These are phyloP conservation scores for Guaruba guarouba DNA, from an alignment of 2,113 vertebrate genomes.

Conservation along the genomic window DNA sequence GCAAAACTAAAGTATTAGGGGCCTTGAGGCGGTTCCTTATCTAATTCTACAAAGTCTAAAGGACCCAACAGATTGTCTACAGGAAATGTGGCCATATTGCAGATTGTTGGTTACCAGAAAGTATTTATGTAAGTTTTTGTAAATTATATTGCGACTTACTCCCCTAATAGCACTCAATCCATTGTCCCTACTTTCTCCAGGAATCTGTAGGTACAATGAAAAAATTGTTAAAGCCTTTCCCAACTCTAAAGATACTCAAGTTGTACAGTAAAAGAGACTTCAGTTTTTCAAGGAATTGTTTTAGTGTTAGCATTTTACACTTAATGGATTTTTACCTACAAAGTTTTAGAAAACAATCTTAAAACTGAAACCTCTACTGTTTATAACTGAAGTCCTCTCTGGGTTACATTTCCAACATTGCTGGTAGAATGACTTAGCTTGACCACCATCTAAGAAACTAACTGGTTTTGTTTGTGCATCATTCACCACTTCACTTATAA, in stretches of 20 bases:
- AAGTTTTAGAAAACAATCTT: not conserved
- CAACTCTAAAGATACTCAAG: not conserved
- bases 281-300: not conserved
- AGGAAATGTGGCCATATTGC: not conserved
- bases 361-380: not conserved
- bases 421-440: not conserved
- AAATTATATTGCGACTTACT: not conserved
- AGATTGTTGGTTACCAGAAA: not conserved
- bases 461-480: not conserved
- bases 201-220: not conserved
- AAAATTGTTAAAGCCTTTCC: not conserved
- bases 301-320: not conserved
- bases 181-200: not conserved
- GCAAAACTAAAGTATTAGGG: not conserved
- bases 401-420: not conserved
- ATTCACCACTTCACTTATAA: not conserved
- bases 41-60: not conserved
- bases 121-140: not conserved
- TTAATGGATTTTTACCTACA: not conserved
- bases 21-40: not conserved
- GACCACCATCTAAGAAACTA: not conserved
- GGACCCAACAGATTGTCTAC: accelerated
- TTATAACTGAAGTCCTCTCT: not conserved
- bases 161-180: not conserved
- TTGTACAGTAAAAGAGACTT: not conserved